A percentile compares a stretch with the other conserved stretches of the same genome.
These are phyloP conservation scores for Ceratoteleas bidentatus DNA, from an alignment of 1,140 invertebrate genomes.

Conservation along the genomic window DNA sequence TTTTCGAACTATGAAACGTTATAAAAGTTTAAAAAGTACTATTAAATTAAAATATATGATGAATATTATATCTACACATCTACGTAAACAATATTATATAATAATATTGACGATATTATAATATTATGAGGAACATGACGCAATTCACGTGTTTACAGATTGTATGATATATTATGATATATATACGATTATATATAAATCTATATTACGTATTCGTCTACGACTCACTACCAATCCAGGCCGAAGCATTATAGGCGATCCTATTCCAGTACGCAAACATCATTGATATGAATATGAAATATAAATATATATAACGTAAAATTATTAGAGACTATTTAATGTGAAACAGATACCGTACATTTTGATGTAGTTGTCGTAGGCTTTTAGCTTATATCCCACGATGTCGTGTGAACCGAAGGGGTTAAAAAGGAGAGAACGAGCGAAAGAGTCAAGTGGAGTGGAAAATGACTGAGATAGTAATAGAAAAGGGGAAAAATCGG, in stretches of 20 bases:
- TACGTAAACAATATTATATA: conserved; percentile 76
- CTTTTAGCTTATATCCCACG: conserved; percentile 66
- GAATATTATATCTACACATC: conserved; percentile 73
- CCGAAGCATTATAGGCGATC: conserved; percentile 67
- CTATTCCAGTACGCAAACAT: conserved; percentile 64
- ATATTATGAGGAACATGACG: conserved; percentile 61
- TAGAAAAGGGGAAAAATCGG: neutral
- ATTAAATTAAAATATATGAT: conserved; percentile 79
- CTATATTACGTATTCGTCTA: conserved; percentile 65
- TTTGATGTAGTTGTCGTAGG: conserved; percentile 68
- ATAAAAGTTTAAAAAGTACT: conserved; percentile 82
- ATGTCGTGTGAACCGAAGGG: conserved; percentile 53
- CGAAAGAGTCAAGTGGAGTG: no score
- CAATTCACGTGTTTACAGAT: conserved; percentile 67
- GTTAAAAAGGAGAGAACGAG: conserved; percentile 2
- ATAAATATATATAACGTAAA: conserved; percentile 64
- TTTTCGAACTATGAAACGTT: conserved; percentile 83
- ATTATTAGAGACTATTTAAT: conserved; percentile 67
- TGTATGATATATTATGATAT: conserved; percentile 68
- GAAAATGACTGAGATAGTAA: conserved; percentile 24
- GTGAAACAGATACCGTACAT: conserved; percentile 65
- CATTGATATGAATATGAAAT: conserved; percentile 61
- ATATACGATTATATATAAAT: conserved; percentile 63
- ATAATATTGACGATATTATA: conserved; percentile 71
- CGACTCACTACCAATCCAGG: conserved; percentile 66